Base-by-base conservation (phyloP, 2,888 invertebrate genomes). In the Morpho deidamia region DNA sequence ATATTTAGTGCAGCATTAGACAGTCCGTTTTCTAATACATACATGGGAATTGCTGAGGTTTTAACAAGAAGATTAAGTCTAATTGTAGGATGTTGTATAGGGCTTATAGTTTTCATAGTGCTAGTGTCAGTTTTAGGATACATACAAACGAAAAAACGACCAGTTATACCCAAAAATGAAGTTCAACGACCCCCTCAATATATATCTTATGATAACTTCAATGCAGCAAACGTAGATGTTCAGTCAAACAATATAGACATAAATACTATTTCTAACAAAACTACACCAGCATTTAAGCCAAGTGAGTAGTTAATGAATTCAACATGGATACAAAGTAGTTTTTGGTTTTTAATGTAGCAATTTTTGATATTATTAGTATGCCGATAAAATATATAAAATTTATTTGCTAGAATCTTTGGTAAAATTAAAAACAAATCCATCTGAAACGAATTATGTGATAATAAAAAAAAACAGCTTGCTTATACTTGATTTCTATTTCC, bases 31-130 rank as follows among this genome's bases (percentile, higher is more conserved):
- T 92, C 93, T 11, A 93, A 93, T 69, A 92, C 94, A 14, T 93
- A 93, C 23, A 92, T 93, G 79, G 91, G 92, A 42, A 92, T 94
- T 43, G 93, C 93, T 63, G 95, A 94, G 58, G 93, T 97, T 70
- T 88, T 96, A 39, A 95, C 95, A 5, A 91, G 96, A 56, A 92
- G 96, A 63, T 90, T 97, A 53, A 96, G 96, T 34, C 91, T 97
- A 62, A 95, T 96, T 67, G 94, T 97, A 53, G 96, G 96, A 49
- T 95, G 95, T 75, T 95, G 95, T 72, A 93, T 97, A 90, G 96
- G 96, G 51, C 94, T 96, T 70, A 92, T 96, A 58, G 95, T 97
- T 47, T 96, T 97, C 74, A 92, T 97, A 50, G 93, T 96, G 32
- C 90, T 96, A 70, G 94, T 96, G 53, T 95, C 96, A n/a, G 93